Base-by-base conservation (phyloP, 2,113 vertebrate genomes). In the Lepus americanus region DNA sequence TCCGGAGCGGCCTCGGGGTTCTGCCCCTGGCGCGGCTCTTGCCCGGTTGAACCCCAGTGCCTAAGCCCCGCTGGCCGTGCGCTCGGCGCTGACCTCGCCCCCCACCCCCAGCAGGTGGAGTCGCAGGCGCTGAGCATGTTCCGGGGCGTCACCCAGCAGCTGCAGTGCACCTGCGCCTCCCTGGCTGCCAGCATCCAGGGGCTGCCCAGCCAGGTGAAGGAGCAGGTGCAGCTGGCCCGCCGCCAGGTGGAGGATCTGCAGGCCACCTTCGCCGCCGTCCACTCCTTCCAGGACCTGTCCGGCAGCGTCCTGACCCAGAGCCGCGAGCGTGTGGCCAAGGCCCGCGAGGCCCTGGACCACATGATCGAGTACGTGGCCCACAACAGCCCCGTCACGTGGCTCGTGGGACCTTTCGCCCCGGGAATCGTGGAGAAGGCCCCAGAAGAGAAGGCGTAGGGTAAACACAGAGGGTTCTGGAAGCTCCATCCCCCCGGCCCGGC, bases 111-210 rank as follows among this genome's bases (percentile, higher is more conserved):
- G 97, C 98, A 98, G 98, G 97, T 98, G 0, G 98, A 99, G 95
- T 95, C 96, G 5, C 96, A 36, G 36, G 97, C 97, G 0, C 97
- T 98, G 3, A 90, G 98, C 69, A 99, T 99, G 99, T 98, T 99
- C 20, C 98, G 96, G 0, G 98, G 98, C 74, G 80, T 99, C 39
- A 98, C 99, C 1, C 98, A 98, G 86, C 99, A 99, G 97, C 98
- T 99, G 22, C 98, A 96, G 8, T 96, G 97, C 0, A 97, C 98
- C 0, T 99, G 98, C 23, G 94, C 95, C 36, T 98, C 95, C 0
- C 98, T 99, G 84, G 98, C 98, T n/a, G 97, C 98, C 90, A 99
- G 98, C 61, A 97, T 98, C 72, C 99, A 99, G 63, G 99, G 99
- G 61, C 98, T 99, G 29, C 99, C 99, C 6, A n/a, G 92, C 36